Percentiles rank a stretch among this genome's conserved stretches.
Evolutionary conservation across 2,797 vertebrate species (phyloP).

Genomic region (Clarias laeviceps): DNA sequence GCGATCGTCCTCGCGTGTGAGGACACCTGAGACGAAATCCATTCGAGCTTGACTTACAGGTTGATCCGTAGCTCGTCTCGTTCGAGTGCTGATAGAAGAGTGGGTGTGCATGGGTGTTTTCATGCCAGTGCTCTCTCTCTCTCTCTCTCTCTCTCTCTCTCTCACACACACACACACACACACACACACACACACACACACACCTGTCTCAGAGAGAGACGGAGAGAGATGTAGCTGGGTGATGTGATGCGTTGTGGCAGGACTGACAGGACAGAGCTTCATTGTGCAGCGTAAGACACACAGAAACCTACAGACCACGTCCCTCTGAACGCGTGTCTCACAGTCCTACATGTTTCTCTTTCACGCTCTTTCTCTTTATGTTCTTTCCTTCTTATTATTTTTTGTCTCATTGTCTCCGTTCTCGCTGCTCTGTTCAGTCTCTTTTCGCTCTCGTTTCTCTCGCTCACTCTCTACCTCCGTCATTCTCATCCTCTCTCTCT

Average conservation of each 20-base stretch:
- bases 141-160: too few species aligned
- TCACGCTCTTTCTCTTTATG: not conserved
- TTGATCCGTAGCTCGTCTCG: not conserved
- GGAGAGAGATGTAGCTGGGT: not conserved
- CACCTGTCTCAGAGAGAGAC: too few species aligned
- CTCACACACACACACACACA: too few species aligned
- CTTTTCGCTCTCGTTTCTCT: too few species aligned
- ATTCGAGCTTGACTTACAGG: not conserved
- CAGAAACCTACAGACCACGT: not conserved
- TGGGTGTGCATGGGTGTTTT: not conserved
- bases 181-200: too few species aligned
- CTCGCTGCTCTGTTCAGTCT: not conserved
- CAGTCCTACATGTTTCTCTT: not conserved
- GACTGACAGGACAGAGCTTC: slow-evolving; percentile 1
- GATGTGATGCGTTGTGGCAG: slow-evolving; percentile 1
- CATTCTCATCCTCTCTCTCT: not conserved
- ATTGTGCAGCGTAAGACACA: not conserved
- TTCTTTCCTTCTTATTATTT: not conserved
- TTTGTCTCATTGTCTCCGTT: not conserved
- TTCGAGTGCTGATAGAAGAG: not conserved
- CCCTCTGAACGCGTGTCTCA: not conserved
- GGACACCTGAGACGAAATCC: not conserved
- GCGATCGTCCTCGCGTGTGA: not conserved
- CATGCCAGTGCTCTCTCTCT: not conserved
- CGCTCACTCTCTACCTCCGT: not conserved